A percentile compares a stretch with the other conserved stretches of the same genome.
phyloP scores from a whole-genome alignment of 2,888 invertebrate genomes.

The Meganola albula region DNA sequence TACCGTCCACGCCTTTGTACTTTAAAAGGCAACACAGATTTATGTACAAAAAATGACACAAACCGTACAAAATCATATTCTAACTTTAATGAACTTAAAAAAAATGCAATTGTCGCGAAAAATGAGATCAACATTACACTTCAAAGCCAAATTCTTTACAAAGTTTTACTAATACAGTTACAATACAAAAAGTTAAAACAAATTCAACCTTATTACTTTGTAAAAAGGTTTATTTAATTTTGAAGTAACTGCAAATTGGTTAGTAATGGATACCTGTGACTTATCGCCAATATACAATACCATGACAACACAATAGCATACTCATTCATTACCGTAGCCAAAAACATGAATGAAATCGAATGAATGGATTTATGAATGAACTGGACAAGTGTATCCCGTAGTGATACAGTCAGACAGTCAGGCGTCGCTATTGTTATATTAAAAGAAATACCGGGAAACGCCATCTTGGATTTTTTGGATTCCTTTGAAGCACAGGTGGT shows the following conservation, averaged over 20 bases:
- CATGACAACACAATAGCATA: conserved; percentile 35
- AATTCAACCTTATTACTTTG: neutral
- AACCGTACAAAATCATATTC: conserved; percentile 24
- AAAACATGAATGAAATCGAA: conserved; percentile 53
- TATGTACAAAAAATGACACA: conserved; percentile 20
- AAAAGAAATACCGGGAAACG: conserved; percentile 46
- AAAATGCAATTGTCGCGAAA: conserved; percentile 32
- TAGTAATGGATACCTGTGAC: conserved; percentile 38
- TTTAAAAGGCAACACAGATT: conserved; percentile 18
- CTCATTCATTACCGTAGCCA: conserved; percentile 54
- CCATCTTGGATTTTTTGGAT: conserved; percentile 22
- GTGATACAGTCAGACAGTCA: conserved; percentile 42
- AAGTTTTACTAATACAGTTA: conserved; percentile 2
- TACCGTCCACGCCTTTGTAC: conserved; percentile 18
- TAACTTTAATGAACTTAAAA: conserved; percentile 41
- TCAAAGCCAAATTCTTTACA: conserved; percentile 13
- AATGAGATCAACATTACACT: conserved; percentile 26
- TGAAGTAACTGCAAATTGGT: conserved; percentile 9
- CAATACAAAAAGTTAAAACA: neutral
- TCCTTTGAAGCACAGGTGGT: conserved; percentile 57
- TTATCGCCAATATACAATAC: conserved; percentile 33
- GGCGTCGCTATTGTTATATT: conserved; percentile 50
- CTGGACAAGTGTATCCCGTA: conserved; percentile 49
- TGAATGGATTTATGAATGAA: conserved; percentile 44
- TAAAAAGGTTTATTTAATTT: neutral